These are phyloP conservation scores for Drosophila persimilis DNA, from an alignment of 1,140 invertebrate species.

Conservation along the genomic window DNA sequence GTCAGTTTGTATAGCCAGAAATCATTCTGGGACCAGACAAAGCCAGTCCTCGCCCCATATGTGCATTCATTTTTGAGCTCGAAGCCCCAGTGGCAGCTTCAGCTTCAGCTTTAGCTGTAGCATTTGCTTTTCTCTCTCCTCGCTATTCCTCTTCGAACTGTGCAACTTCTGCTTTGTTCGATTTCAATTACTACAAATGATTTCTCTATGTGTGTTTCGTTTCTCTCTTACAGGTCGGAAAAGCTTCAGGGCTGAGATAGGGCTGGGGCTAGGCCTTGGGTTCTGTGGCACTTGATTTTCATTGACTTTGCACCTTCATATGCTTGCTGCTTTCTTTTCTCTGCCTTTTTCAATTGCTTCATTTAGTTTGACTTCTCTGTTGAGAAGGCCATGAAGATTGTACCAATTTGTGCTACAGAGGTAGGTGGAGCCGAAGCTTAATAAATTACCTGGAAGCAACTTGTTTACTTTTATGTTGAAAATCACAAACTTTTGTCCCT, in stretches of 20 bases:
- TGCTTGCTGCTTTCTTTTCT: conserved; percentile 11
- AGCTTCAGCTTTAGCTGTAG: conserved; percentile 11
- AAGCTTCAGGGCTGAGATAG: conserved; percentile 32
- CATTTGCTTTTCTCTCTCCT: neutral
- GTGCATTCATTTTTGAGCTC: conserved; percentile 31
- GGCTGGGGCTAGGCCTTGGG: conserved; percentile 19
- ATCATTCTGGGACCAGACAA: conserved; percentile 53
- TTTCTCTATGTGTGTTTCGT: conserved; percentile 51
- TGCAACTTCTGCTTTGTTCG: conserved; percentile 69
- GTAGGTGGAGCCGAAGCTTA: conserved; percentile 36
- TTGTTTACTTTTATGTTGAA: conserved; percentile 72
- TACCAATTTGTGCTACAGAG: conserved; percentile 48
- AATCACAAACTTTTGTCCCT: conserved; percentile 70
- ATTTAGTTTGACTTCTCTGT: conserved; percentile 31
- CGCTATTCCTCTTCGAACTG: conserved; percentile 17
- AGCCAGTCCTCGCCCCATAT: conserved; percentile 16
- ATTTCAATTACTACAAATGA: conserved; percentile 80
- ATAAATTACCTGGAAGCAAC: conserved; percentile 75
- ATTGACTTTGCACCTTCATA: conserved; percentile 66
- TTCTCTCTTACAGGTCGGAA: conserved; percentile 10
- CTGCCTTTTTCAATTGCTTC: conserved; percentile 45
- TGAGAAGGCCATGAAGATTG: conserved; percentile 29
- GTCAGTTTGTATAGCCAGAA: conserved; percentile 70
- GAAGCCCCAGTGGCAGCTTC: conserved; percentile 31
- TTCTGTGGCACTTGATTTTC: conserved; percentile 60